phyloP scores from a whole-genome alignment of 2,888 invertebrate genomes.

The Agrotis puta region DNA sequence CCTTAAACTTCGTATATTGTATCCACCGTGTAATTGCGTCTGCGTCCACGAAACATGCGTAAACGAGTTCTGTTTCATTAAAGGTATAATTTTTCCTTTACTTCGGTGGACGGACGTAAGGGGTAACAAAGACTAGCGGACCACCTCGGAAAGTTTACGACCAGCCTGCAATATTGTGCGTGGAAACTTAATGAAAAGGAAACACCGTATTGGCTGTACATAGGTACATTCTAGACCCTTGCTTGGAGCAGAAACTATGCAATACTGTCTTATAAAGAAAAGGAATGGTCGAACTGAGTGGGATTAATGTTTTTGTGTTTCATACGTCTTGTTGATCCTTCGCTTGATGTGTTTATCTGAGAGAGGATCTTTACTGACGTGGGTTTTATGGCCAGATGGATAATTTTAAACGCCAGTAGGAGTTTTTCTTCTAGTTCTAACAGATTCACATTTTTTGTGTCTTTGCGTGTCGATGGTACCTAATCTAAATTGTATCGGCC shows the following conservation, averaged over 20 bases:
- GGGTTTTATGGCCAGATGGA: slow-evolving; percentile 10
- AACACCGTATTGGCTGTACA: slow-evolving; percentile 78
- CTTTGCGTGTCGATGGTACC: too few species aligned
- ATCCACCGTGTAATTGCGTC: slow-evolving; percentile 56
- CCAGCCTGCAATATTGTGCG: slow-evolving; percentile 86
- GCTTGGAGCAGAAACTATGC: slow-evolving; percentile 57
- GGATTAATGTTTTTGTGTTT: slow-evolving; percentile 57
- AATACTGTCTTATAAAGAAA: slow-evolving; percentile 53
- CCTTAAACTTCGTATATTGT: slow-evolving; percentile 57
- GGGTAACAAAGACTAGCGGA: slow-evolving; percentile 73
- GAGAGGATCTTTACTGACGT: slow-evolving; percentile 2
- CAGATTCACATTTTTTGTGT: too few species aligned
- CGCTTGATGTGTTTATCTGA: slow-evolving; percentile 20
- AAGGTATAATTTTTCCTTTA: slow-evolving; percentile 85
- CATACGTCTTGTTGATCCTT: slow-evolving; percentile 24
- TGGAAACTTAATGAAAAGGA: slow-evolving; percentile 88
- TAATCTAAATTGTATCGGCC: too few species aligned
- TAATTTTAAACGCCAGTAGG: slow-evolving; percentile 16
- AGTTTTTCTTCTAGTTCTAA: background rate
- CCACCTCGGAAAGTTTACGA: slow-evolving; percentile 84
- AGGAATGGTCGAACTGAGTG: slow-evolving; percentile 52
- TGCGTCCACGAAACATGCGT: slow-evolving; percentile 58
- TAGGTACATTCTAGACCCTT: slow-evolving; percentile 70
- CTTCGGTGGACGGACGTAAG: slow-evolving; percentile 72
- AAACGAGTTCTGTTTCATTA: slow-evolving; percentile 80